Evolutionary conservation across 2,113 vertebrate genomes (phyloP).

Genomic region (Antechinus flavipes): DNA sequence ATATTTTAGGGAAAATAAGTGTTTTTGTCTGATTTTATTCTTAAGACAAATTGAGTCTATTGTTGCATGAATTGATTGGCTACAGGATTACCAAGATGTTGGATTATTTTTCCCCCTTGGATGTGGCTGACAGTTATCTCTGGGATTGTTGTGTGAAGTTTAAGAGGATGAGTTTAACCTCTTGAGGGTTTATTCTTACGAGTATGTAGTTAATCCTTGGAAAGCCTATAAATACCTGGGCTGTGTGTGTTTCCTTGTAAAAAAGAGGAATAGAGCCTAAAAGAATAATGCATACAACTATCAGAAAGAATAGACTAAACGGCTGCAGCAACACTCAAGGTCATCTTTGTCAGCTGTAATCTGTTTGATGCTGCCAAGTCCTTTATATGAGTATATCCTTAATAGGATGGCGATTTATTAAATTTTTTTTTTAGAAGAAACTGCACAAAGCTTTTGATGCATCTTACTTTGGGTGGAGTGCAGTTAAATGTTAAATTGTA

Average conservation of each 20-base stretch:
- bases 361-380: conserved; percentile 64
- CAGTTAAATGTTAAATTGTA: neutral
- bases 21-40: conserved; percentile 61
- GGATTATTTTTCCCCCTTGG: conserved; percentile 84
- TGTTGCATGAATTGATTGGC: conserved; percentile 84
- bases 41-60: conserved; percentile 80
- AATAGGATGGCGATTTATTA: neutral
- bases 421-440: neutral
- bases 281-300: conserved; percentile 76
- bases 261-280: conserved; percentile 77
- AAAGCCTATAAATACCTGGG: conserved; percentile 86
- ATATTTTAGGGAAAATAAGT: conserved; percentile 67
- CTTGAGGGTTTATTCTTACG: conserved; percentile 85
- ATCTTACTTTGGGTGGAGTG: neutral
- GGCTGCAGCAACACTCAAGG: conserved; percentile 63
- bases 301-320: conserved; percentile 61
- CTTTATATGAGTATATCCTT: conserved; percentile 16
- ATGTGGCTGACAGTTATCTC: conserved; percentile 83
- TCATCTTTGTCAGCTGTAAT: conserved; percentile 63
- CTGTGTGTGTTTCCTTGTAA: conserved; percentile 81
- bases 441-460: conserved; percentile 3
- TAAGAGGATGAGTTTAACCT: conserved; percentile 88
- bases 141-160: conserved; percentile 85
- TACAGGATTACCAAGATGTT: conserved; percentile 85
- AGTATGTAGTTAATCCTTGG: conserved; percentile 85